Percentiles rank a stretch among this genome's conserved stretches.
Evolutionary conservation across 2,797 vertebrate genomes (phyloP).

Genomic region (Salmo trutta): DNA sequence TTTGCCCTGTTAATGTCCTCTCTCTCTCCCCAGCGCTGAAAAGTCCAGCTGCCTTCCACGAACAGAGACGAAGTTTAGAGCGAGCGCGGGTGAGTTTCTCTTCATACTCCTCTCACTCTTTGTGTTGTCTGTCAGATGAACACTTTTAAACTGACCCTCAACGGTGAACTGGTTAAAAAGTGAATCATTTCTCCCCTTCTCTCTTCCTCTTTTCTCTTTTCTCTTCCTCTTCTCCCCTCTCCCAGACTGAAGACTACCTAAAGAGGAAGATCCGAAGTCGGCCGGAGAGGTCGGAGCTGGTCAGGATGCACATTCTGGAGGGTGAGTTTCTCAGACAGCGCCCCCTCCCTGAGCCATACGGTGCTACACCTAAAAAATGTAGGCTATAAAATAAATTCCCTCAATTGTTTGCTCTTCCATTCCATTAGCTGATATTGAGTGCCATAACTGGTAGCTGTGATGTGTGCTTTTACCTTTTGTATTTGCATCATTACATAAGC

Average conservation of each 20-base stretch:
- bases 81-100: slow-evolving; percentile 82
- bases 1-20: slow-evolving; percentile 36
- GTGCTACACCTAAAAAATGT: no score
- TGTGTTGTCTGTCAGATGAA: neutral
- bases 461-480: neutral
- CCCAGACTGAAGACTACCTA: slow-evolving; percentile 88
- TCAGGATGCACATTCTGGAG: slow-evolving; percentile 92
- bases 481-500: no score
- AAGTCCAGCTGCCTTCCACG: slow-evolving; percentile 89
- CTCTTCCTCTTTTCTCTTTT: neutral
- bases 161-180: neutral
- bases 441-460: neutral
- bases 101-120: neutral
- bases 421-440: neutral
- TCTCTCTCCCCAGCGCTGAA: slow-evolving; percentile 80
- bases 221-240: slow-evolving; percentile 14
- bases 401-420: neutral
- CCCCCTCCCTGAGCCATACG: no score
- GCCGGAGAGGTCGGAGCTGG: slow-evolving; percentile 84
- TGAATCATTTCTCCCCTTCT: neutral
- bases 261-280: slow-evolving; percentile 88
- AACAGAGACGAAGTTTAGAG: slow-evolving; percentile 88
- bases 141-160: neutral
- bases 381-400: no score
- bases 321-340: slow-evolving; percentile 64